Base-by-base conservation (phyloP, 2,797 vertebrate genomes). In the Oryzias sinensis region DNA sequence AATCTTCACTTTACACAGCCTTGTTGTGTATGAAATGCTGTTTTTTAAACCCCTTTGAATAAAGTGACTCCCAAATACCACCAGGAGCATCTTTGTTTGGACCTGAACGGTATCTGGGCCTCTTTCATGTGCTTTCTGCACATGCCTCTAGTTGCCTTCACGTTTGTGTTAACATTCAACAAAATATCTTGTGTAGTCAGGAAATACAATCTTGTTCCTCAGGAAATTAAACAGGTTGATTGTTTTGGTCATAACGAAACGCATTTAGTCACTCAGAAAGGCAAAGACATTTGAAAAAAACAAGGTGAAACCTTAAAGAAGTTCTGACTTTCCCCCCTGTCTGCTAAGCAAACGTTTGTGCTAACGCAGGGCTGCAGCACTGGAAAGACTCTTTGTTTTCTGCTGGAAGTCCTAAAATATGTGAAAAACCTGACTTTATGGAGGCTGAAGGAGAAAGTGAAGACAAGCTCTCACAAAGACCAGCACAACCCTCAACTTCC, bases 291-390 rank as follows among this genome's bases (percentile, higher is more conserved):
- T 53, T 25, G 29, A 14, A 37, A 17, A n/a, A 37, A 3, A 6
- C 65, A 56, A 53, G 11, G 9, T 37, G 11, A 11, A 11, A 11
- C 9, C 2, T 13, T 37, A 37, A 37, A 37, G 33, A 11, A 13
- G 9, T 3, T 37, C 11, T 1, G 33, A 37, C 33, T 13, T 37
- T 33, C 3, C 29, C 29, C 57, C 54, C 20, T 22, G 72, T 82
- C 84, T 79, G 76, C 79, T 77, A 87, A 90, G 89, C 83, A 86
- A 77, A 70, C 43, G 49, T 80, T 76, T 77, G 80, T 64, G 76
- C 65, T 70, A 75, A 84, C 60, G 47, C 57, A 45, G 65, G 58
- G 43, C 66, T 56, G 58, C 53, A 49, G 72, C 58, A 65, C 66
- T 66, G 57, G 66, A 79, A 63, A 60, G 51, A 66, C 65, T 69